Base-by-base conservation (phyloP, 1,140 invertebrate genomes). In the Meloidogyne chitwoodi region DNA sequence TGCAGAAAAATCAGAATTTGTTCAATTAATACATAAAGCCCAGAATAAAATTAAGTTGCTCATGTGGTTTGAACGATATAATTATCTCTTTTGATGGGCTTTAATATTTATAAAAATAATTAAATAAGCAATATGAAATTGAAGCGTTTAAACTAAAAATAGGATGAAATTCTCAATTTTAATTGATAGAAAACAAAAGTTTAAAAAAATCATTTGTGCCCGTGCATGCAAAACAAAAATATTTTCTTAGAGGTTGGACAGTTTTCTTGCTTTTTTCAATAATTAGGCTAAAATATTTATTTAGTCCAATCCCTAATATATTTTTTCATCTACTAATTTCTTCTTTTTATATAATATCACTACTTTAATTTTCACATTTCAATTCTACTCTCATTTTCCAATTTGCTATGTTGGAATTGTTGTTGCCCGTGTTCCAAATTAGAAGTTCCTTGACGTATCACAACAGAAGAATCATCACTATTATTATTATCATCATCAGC, bases 381-480 rank as follows among this genome's bases (percentile, higher is more conserved):
- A 56, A 56, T 56, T 56, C 48, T 48, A 48, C 44, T 16, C 44
- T 48, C 44, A 48, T 1, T 48, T 16, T 56, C 48, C 48, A 56
- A 56, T 56, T 56, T 56, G 8, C 34, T 38, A 10, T 38, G 34
- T n/a, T 56, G 48, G 2, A 56, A 56, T 6, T 56, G 48, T 56
- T 56, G 48, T n/a, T 56, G 48, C 48, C 48, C 48, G 48, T 56
- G 48, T 56, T 56, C 48, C 5, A 56, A 56, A 56, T n/a, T 56
- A 56, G 48, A 56, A 56, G 48, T 56, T 56, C 19, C n/a, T 56
- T 56, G 48, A 56, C 48, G 48, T 56, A 56, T 56, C 48, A 56
- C 48, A 56, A 67, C 65, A n/a, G 38, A 31, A 67, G 65, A 67
- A 41, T n/a, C 19, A 31, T 67, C 65, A 67, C 65, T 67, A n/a